phyloP scores from a whole-genome alignment of 2,113 vertebrate species.

The Halcyon senegalensis region DNA sequence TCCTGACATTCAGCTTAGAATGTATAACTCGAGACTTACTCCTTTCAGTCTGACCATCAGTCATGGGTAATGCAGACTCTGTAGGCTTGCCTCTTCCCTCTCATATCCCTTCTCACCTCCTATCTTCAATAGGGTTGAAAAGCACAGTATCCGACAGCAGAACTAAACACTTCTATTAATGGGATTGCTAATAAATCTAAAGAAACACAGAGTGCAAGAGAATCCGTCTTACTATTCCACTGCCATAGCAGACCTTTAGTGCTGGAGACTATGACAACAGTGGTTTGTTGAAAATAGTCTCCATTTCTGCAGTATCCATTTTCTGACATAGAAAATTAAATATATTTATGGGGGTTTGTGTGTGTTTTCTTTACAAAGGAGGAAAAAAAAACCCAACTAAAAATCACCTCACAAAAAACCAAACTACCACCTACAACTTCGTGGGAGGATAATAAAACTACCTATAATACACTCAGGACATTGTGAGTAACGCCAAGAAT shows the following conservation, averaged over 20 bases:
- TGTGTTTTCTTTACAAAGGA: neutral
- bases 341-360: neutral
- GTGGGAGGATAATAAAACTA: neutral
- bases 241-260: neutral
- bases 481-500: neutral
- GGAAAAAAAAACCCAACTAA: neutral
- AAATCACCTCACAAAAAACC: neutral
- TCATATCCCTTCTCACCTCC: neutral
- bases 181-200: constrained; percentile 30
- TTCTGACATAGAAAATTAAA: neutral
- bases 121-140: neutral
- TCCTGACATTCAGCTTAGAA: neutral
- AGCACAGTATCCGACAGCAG: neutral
- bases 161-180: constrained; percentile 20
- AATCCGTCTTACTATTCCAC: neutral
- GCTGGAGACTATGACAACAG: neutral
- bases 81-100: neutral
- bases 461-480: neutral
- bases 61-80: neutral
- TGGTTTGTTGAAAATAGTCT: neutral
- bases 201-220: neutral
- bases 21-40: neutral
- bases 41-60: neutral
- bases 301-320: neutral
- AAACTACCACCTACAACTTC: neutral